Percentiles rank a stretch among this genome's conserved stretches.
Evolutionary conservation across 2,888 invertebrate species (phyloP).

Genomic region (Zygaena filipendulae): DNA sequence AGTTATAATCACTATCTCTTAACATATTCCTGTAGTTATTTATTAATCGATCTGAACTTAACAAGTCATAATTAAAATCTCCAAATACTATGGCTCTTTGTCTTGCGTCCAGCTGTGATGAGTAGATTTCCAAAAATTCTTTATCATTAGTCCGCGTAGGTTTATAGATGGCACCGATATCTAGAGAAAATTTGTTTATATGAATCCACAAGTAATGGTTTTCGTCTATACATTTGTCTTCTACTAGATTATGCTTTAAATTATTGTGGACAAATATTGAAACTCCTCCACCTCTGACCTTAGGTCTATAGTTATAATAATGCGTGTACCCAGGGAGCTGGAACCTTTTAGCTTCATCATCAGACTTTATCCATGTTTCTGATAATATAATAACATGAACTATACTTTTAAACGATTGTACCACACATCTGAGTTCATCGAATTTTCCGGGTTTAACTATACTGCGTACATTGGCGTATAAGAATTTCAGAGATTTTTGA

Average conservation of each 20-base stretch:
- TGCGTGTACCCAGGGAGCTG: slow-evolving; percentile 1
- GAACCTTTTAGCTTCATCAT: slow-evolving; percentile 1
- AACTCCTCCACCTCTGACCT: slow-evolving; percentile 1
- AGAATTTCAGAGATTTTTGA: neutral
- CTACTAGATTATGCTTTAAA: neutral
- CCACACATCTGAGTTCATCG: slow-evolving; percentile 1
- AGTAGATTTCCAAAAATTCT: too few species aligned
- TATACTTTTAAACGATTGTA: slow-evolving; percentile 1
- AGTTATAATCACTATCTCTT: slow-evolving; percentile 7
- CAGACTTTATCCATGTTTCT: slow-evolving; percentile 6
- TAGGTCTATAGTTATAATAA: neutral
- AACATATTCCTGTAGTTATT: too few species aligned
- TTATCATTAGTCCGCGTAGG: too few species aligned
- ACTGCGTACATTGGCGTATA: slow-evolving; percentile 3
- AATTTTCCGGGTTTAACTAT: slow-evolving; percentile 3
- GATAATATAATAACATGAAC: slow-evolving; percentile 3
- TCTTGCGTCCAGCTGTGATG: too few species aligned
- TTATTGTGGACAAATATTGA: slow-evolving; percentile 1
- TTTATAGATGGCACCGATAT: too few species aligned
- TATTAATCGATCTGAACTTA: too few species aligned
- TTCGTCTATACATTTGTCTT: slow-evolving; percentile 1
- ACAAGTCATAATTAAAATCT: slow-evolving; percentile 3
- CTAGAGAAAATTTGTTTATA: too few species aligned
- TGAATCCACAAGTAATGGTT: slow-evolving; percentile 5
- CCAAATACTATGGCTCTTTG: too few species aligned